Percentiles rank a stretch among this genome's conserved stretches.
These are phyloP conservation scores for Hirtodrosophila duncani DNA, from an alignment of 2,888 invertebrate genomes.

Conservation along the genomic window DNA sequence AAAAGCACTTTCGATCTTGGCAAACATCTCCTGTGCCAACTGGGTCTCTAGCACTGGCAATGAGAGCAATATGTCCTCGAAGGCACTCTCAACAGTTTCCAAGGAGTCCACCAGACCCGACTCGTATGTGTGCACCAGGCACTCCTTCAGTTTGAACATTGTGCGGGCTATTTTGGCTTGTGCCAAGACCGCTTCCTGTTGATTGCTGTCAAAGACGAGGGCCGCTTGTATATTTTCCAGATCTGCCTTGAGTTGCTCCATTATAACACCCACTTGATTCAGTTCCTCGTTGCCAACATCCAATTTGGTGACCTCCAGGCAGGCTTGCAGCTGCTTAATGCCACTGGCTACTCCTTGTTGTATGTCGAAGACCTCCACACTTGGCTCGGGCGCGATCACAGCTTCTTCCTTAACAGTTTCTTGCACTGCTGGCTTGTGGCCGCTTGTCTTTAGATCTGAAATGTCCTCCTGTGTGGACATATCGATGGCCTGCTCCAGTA, in stretches of 20 bases:
- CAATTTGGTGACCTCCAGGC: slow-evolving; percentile 58
- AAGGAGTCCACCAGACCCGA: slow-evolving; percentile 67
- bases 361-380: slow-evolving; percentile 43
- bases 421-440: slow-evolving; percentile 69
- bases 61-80: slow-evolving; percentile 74
- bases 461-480: slow-evolving; percentile 81
- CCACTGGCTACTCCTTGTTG: slow-evolving; percentile 64
- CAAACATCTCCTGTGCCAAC: slow-evolving; percentile 78
- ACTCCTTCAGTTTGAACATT: slow-evolving; percentile 75
- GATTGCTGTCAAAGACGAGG: slow-evolving; percentile 39
- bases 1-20: slow-evolving; percentile 69
- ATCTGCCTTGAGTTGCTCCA: slow-evolving; percentile 67
- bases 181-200: slow-evolving; percentile 57
- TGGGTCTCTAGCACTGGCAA: slow-evolving; percentile 77
- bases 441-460: slow-evolving; percentile 80
- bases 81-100: slow-evolving; percentile 74
- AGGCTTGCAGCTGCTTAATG: slow-evolving; percentile 73
- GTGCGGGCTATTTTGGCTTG: slow-evolving; percentile 72
- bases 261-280: slow-evolving; percentile 57
- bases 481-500: slow-evolving; percentile 79
- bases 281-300: slow-evolving; percentile 56
- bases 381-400: slow-evolving; percentile 23
- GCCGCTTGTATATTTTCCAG: slow-evolving; percentile 57
- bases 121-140: slow-evolving; percentile 76
- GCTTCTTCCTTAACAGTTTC: slow-evolving; percentile 62